Evolutionary conservation across 2,888 invertebrate genomes (phyloP), one percentile per base, ranked within the genome.

Genomic region (Pteria penguin): DNA sequence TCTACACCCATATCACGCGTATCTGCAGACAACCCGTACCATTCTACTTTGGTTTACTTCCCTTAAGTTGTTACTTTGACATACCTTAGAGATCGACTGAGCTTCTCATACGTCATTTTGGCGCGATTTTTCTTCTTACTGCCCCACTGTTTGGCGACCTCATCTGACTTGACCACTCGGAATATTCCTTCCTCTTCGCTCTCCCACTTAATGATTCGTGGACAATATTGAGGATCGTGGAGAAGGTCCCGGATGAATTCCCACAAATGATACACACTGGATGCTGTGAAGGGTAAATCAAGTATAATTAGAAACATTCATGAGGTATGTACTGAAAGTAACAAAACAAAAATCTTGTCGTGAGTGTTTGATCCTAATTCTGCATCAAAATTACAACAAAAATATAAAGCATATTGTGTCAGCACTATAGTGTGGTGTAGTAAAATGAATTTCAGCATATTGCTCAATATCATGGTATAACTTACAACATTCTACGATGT

Each of bases 81-180:
- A 89, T 90, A 95, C 95, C 96, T 94, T 95, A 97, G 96, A 22
- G 97, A 97, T 80, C 97, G 93, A 92, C 96, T 97, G 88, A 97
- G 94, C 93, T 97, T 97, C 92, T 97, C 97, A 90, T 97, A 97
- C 57, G 96, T 97, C 97, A 97, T 97, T 90, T 95, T 95, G 68
- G 85, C 84, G 27, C 73, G 26, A 90, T 97, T 97, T 91, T 96
- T 95, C 91, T 97, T 97, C 91, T 96, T 93, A 79, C 95, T 94
- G 2, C 97, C 97, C 97, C 97, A 97, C 61, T 96, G 93, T 87
- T 95, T 95, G 1, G 97, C 97, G 3, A 97, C 96, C 89, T 95
- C 95, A 86, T 96, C 96, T 63, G 96, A 96, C 87, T 96, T 95
- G 14, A 97, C 96, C 87, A 97, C 97, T 84, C 97, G 95, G 93